A percentile compares a stretch with the other conserved stretches of the same genome.
These are phyloP conservation scores for Brienomyrus brachyistius DNA, from an alignment of 2,113 vertebrate species.

Conservation along the genomic window DNA sequence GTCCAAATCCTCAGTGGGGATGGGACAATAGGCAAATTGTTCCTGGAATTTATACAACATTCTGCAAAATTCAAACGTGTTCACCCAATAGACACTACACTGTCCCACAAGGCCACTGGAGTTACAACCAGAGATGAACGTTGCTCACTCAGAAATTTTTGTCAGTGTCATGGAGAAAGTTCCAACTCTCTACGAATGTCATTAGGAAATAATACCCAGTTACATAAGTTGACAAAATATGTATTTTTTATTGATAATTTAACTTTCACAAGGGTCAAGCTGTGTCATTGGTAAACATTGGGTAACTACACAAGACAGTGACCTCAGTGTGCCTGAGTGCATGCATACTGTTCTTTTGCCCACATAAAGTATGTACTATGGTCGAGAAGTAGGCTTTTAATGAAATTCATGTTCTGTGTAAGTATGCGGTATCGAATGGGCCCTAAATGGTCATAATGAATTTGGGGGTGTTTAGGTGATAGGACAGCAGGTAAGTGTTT, in stretches of 20 bases:
- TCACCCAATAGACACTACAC: neutral
- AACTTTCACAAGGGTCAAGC: neutral
- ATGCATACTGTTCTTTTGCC: neutral
- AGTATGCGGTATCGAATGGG: neutral
- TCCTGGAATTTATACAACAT: neutral
- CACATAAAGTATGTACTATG: neutral
- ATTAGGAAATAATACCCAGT: neutral
- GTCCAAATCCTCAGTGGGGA: neutral
- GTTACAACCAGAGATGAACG: neutral
- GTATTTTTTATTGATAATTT: neutral
- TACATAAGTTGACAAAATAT: neutral
- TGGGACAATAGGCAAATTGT: neutral
- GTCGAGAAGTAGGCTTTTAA: neutral
- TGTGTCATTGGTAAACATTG: neutral
- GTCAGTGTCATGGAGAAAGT: neutral
- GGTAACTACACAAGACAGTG: neutral
- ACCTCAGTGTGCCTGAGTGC: neutral
- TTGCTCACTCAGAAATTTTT: neutral
- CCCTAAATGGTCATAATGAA: neutral
- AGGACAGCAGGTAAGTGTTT: neutral
- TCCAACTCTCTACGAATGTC: neutral
- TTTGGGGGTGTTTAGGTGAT: neutral
- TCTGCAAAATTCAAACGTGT: neutral
- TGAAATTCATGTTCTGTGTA: neutral
- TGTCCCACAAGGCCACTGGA: neutral